phyloP scores from a whole-genome alignment of 2,797 vertebrate species.

The Cyprinella venusta region DNA sequence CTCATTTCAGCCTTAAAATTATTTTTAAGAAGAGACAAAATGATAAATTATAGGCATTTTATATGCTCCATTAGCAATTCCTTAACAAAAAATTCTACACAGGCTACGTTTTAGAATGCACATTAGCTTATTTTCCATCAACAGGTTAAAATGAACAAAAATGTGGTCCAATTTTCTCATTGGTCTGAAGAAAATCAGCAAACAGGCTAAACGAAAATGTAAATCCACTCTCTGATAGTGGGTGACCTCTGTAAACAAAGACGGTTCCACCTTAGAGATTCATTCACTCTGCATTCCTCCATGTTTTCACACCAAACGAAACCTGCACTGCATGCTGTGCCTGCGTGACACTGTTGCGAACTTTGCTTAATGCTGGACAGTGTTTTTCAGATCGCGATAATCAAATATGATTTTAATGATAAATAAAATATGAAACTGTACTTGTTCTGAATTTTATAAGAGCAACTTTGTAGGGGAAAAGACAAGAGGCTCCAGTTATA shows the following conservation, averaged over 20 bases:
- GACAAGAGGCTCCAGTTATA: too few relatives aligned
- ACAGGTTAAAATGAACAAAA: background rate
- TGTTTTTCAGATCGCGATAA: background rate
- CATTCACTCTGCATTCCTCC: too few relatives aligned
- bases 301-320: too few relatives aligned
- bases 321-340: too few relatives aligned
- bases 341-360: background rate
- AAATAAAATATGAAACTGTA: background rate
- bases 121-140: background rate
- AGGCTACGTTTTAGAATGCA: background rate
- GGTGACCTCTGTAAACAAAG: too few relatives aligned
- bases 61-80: background rate
- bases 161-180: background rate
- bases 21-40: background rate
- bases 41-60: background rate
- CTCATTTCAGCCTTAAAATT: background rate
- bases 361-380: background rate
- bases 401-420: background rate
- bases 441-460: background rate
- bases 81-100: background rate
- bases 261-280: background rate
- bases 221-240: background rate
- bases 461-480: too few relatives aligned
- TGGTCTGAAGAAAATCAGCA: background rate
- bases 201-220: background rate